A percentile compares a stretch with the other conserved stretches of the same genome.
phyloP scores from a whole-genome alignment of 2,888 invertebrate genomes.

The Glyphotaelius pellucidus region DNA sequence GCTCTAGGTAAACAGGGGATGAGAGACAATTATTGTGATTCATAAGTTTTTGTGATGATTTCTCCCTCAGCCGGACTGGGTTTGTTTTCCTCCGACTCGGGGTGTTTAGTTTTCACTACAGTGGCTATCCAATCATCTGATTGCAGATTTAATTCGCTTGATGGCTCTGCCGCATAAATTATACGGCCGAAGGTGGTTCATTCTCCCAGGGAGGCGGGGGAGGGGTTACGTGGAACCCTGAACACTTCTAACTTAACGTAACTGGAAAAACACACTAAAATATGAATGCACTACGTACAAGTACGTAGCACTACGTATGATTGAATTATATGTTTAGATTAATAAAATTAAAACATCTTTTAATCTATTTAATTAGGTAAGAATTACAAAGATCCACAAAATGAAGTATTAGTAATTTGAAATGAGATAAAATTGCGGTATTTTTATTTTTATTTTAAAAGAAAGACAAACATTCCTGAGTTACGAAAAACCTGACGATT shows the following conservation, averaged over 20 bases:
- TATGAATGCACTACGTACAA: not conserved
- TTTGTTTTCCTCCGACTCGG: constrained; percentile 36
- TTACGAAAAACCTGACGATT: no score
- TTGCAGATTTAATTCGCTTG: constrained; percentile 55
- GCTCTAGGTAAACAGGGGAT: not conserved
- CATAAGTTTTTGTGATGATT: constrained; percentile 48
- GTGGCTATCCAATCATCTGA: constrained; percentile 44
- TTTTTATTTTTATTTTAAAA: no score
- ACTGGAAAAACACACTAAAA: not conserved
- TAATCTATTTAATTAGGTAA: no score
- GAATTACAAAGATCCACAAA: no score
- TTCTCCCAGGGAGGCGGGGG: not conserved
- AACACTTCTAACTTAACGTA: not conserved
- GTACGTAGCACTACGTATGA: no score
- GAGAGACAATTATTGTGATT: constrained; percentile 53
- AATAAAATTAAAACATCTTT: no score
- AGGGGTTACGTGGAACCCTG: not conserved
- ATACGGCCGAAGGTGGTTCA: not conserved
- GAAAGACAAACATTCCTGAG: no score
- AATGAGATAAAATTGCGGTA: no score
- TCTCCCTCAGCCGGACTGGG: not conserved
- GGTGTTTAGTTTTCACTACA: constrained; percentile 44
- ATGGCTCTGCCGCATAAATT: constrained; percentile 57
- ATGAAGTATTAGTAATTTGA: no score
- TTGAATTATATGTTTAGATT: not conserved